Base-by-base conservation (phyloP, 2,888 invertebrate species). In the Eilema caniola region DNA sequence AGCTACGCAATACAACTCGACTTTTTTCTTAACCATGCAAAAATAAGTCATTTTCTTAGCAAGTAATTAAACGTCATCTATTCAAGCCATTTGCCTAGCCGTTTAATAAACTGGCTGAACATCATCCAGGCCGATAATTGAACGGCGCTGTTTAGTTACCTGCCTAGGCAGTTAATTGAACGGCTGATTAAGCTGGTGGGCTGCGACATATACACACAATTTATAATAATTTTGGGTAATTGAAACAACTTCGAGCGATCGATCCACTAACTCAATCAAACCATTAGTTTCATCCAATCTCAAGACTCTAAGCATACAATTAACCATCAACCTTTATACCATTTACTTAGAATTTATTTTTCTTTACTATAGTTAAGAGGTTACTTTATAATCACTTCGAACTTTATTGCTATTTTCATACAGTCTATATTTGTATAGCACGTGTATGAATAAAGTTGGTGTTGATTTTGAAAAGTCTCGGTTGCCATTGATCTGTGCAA, bases 401-500 rank as follows among this genome's bases (percentile, higher is more conserved):
- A 60, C 56, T 20, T 41, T 71, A 14, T 41, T 0, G 0, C 2
- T n/a, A n/a, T 12, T 12, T 0, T 0, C 2, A 37, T 72, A 73
- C 23, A 69, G 70, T 28, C 20, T 14, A 56, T 37, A 73, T 72
- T 81, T 31, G 20, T 62, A 16, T 4, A 12, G 20, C 12, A 14
- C 0, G 11, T 53, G 20, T 31, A 8, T 61, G 16, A 11, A 41
- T 31, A 25, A 25, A 7, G 20, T 71, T 59, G 60, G 28, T 65
- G 33, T 72, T 71, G 67, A 24, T 67, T 62, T 57, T 68, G 74
- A 72, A 78, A 80, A 81, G 70, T 80, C 80, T 71, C 24, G 73
- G 37, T 63, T 71, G 78, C 76, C 78, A 81, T 73, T 74, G 74
- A 81, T 65, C 73, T 73, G 69, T 65, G 76, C 78, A 81, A 80